Evolutionary conservation across 2,888 invertebrate genomes (phyloP), one percentile per base, ranked within the genome.

Genomic region (Dilophus febrilis): DNA sequence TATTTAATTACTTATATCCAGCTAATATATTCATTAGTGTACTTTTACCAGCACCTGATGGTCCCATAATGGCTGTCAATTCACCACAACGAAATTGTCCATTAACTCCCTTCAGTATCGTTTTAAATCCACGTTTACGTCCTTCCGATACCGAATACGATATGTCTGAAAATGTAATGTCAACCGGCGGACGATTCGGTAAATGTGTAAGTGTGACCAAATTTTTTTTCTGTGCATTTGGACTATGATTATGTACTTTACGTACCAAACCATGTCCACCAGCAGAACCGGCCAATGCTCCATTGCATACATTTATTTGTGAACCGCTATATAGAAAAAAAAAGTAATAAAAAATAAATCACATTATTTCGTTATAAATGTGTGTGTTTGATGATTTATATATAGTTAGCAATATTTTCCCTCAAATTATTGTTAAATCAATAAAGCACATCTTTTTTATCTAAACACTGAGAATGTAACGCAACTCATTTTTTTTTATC

Each of bases 11-110:
- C 85, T 81, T 84, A 68, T 86, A 86, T 46, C 86, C 86, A 35
- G 86, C 85, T 49, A 87, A 66, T 50, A 86, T 83, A 56, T 87
- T 87, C 85, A 86, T 85, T 11, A 86, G 71, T 1, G 86, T 85
- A 54, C 78, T 83, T 54, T 85, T 85, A 32, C 74, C 74, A 12
- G 74, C 74, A 2, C 74, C 37, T 18, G 91, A 91, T 26, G 94
- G 92, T 27, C 94, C 94, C 91, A 94, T 91, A 43, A 94, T 91
- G 26, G 90, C 92, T 1, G 90, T 88, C 49, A 94, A 67, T 55
- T 91, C 86, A n/a, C 92, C 87, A 45, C 84, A 85, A 49, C 73
- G 71, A 58, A 91, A 88, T 54, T 80, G 80, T 8, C 94, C 94
- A 52, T 82, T 85, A 41, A 94, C 79, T 50, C 81, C 75, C 64